phyloP scores from a whole-genome alignment of 2,888 invertebrate genomes.

The Drosophila bunnanda region DNA sequence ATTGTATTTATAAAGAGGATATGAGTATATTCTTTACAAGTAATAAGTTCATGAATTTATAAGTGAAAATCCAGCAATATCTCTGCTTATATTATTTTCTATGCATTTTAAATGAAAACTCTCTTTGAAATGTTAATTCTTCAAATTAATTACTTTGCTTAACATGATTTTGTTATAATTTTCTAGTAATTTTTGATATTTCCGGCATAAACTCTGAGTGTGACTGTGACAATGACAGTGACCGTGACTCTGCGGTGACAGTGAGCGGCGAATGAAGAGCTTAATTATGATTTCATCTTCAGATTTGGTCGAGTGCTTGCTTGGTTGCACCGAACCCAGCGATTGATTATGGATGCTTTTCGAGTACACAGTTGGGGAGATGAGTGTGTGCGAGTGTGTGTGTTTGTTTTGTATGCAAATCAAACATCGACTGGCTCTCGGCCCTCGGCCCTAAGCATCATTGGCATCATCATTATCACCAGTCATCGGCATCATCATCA shows the following conservation, averaged over 20 bases:
- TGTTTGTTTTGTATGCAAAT: constrained; percentile 42
- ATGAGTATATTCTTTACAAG: no score
- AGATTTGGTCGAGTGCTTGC: constrained; percentile 34
- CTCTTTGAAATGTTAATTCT: background rate
- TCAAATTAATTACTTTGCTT: background rate
- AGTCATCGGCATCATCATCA: constrained; percentile 4
- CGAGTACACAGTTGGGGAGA: constrained; percentile 27
- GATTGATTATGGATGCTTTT: constrained; percentile 28
- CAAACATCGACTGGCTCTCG: constrained; percentile 40
- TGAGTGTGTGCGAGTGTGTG: constrained; percentile 16
- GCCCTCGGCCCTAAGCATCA: constrained; percentile 12
- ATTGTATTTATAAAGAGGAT: background rate
- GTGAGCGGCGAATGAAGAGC: constrained; percentile 40
- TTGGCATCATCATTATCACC: constrained; percentile 14
- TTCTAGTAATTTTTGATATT: background rate
- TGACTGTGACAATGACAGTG: constrained; percentile 29
- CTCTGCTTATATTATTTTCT: background rate
- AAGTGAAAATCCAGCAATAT: background rate
- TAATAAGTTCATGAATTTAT: background rate
- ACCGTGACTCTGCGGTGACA: constrained; percentile 36
- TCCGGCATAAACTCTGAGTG: constrained; percentile 10
- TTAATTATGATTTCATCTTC: constrained; percentile 36
- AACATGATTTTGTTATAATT: background rate
- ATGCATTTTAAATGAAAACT: no score
- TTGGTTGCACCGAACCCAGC: constrained; percentile 18